Conservation (phyloP, 2,113 vertebrate genomes). For the Erythrolamprus reginae region DNA sequence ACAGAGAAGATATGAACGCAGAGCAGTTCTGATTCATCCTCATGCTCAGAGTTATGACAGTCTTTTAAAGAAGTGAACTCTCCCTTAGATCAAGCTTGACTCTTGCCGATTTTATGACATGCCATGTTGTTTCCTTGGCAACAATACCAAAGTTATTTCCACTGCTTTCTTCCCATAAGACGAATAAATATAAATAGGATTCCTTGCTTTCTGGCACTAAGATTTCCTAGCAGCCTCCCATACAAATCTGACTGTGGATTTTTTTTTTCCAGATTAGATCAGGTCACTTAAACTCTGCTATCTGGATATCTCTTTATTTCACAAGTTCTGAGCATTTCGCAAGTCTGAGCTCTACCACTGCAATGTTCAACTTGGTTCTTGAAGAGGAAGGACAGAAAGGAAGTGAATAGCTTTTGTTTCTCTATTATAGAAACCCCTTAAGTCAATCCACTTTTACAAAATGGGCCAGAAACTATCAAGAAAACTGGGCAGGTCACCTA, state of each 20-base stretch:
- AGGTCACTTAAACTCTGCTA: background rate
- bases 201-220: background rate
- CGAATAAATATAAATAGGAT: background rate
- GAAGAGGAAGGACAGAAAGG: background rate
- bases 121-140: background rate
- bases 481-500: background rate
- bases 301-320: background rate
- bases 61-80: background rate
- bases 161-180: background rate
- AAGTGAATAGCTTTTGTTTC: background rate
- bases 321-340: no score
- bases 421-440: background rate
- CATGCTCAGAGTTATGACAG: background rate
- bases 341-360: background rate
- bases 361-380: background rate
- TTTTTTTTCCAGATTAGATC: background rate
- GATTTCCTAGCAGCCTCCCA: background rate
- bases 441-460: background rate
- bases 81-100: background rate
- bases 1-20: background rate
- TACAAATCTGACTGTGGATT: background rate
- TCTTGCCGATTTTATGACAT: background rate
- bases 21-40: background rate
- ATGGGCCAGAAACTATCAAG: background rate
- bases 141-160: background rate